phyloP scores from a whole-genome alignment of 2,113 vertebrate genomes.

The Perca schrenkii region DNA sequence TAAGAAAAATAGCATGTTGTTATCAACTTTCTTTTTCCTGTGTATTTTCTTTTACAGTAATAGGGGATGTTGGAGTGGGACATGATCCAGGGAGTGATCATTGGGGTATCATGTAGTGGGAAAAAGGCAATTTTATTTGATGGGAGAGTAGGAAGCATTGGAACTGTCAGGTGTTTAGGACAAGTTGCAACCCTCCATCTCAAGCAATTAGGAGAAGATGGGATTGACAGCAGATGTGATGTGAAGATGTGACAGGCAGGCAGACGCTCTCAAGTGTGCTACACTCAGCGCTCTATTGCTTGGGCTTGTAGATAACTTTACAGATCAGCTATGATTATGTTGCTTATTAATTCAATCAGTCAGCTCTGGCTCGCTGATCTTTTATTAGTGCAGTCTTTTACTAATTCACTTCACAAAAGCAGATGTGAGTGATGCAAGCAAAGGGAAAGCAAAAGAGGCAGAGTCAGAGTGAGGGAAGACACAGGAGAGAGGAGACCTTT shows the following conservation, averaged over 20 bases:
- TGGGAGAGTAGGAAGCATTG: neutral
- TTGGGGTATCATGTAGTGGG: conserved; percentile 1
- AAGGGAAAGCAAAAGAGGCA: conserved; percentile 41
- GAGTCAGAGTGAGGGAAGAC: conserved; percentile 27
- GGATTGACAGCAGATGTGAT: conserved; percentile 63
- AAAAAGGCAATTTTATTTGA: neutral
- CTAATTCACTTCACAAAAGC: conserved; percentile 66
- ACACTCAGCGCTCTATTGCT: conserved; percentile 56
- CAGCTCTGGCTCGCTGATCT: conserved; percentile 65
- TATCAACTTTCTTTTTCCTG: neutral
- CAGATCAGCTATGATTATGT: conserved; percentile 70
- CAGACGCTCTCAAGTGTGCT: conserved; percentile 49
- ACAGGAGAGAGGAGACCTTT: conserved; percentile 53
- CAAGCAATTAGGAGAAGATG: conserved; percentile 64
- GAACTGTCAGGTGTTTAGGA: conserved; percentile 48
- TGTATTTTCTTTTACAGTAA: neutral
- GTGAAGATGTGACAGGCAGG: conserved; percentile 61
- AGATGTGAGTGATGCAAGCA: conserved; percentile 62
- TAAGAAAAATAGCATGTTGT: neutral
- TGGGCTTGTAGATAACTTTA: conserved; percentile 66
- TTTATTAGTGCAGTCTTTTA: conserved; percentile 71
- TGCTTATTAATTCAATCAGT: conserved; percentile 76
- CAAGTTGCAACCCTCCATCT: conserved; percentile 65
- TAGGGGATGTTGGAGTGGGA: neutral
- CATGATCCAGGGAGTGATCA: neutral